Conservation (phyloP, 2,888 invertebrate species). For the Ophion ellenae region DNA sequence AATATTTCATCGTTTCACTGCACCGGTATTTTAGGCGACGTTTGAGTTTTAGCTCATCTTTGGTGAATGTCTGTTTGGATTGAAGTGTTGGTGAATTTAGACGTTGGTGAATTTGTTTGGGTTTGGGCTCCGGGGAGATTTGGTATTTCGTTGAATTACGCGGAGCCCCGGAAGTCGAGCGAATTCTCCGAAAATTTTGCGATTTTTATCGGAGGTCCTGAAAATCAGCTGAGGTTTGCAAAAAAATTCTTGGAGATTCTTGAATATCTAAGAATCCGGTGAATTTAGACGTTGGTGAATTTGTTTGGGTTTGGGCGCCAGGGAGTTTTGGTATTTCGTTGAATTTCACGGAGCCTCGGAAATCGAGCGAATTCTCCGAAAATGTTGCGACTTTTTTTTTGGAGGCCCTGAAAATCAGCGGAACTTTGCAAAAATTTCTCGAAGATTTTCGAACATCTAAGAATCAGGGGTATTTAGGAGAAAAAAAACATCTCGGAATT, state of each 20-base stretch:
- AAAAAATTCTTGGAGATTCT: too few relatives aligned
- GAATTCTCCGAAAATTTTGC: not conserved
- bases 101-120: not conserved
- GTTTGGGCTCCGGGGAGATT: not conserved
- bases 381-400: too few relatives aligned
- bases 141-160: not conserved
- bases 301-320: not conserved
- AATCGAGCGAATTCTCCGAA: not conserved
- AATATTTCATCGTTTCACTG: not conserved
- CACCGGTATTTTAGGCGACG: not conserved
- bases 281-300: not conserved
- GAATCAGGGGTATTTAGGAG: too few relatives aligned
- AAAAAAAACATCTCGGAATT: too few relatives aligned
- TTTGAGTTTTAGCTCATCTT: not conserved
- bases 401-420: too few relatives aligned
- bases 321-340: not conserved
- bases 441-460: too few relatives aligned
- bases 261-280: too few relatives aligned
- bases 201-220: too few relatives aligned
- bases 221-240: too few relatives aligned
- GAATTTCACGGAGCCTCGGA: not conserved
- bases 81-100: not conserved
- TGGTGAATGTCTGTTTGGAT: not conserved
- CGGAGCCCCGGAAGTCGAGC: not conserved
- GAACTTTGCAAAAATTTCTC: too few relatives aligned